Evolutionary conservation across 2,888 invertebrate species (phyloP).

Genomic region (Metopia argyrocephala): DNA sequence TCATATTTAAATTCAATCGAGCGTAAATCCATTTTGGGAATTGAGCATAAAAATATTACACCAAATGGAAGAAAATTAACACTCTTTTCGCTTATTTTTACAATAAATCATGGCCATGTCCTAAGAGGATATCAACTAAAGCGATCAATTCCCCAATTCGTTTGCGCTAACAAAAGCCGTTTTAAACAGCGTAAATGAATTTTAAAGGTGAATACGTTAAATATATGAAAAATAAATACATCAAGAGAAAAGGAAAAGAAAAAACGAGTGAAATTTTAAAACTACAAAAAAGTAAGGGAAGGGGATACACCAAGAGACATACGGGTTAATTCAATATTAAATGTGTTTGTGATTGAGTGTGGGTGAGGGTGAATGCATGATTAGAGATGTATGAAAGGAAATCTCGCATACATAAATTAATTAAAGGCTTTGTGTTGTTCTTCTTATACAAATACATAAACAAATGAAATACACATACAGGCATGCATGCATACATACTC

Average conservation of each 20-base stretch:
- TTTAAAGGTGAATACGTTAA: background rate
- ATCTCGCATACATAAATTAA: slow-evolving; percentile 65
- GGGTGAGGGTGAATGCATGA: slow-evolving; percentile 20
- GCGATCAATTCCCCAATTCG: slow-evolving; percentile 48
- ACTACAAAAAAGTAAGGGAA: background rate
- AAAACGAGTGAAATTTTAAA: too few relatives aligned
- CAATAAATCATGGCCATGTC: slow-evolving; percentile 39
- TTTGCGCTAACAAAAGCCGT: slow-evolving; percentile 33
- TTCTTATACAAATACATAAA: slow-evolving; percentile 8
- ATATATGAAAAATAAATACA: background rate
- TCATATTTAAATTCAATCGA: background rate
- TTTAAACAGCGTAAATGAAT: slow-evolving; percentile 33
- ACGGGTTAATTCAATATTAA: background rate
- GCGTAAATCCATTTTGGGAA: background rate
- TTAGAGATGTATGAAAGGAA: slow-evolving; percentile 42
- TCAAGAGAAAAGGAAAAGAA: background rate
- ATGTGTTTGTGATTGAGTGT: background rate
- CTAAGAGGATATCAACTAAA: slow-evolving; percentile 21
- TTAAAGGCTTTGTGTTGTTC: slow-evolving; percentile 62
- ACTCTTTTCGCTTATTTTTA: slow-evolving; percentile 35
- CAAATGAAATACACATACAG: too few relatives aligned
- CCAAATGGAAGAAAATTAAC: slow-evolving; percentile 26
- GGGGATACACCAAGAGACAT: background rate
- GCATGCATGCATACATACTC: too few relatives aligned
- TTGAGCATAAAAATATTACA: background rate